Evolutionary conservation across 2,888 invertebrate genomes (phyloP).

Genomic region (Oscheius sp.): DNA sequence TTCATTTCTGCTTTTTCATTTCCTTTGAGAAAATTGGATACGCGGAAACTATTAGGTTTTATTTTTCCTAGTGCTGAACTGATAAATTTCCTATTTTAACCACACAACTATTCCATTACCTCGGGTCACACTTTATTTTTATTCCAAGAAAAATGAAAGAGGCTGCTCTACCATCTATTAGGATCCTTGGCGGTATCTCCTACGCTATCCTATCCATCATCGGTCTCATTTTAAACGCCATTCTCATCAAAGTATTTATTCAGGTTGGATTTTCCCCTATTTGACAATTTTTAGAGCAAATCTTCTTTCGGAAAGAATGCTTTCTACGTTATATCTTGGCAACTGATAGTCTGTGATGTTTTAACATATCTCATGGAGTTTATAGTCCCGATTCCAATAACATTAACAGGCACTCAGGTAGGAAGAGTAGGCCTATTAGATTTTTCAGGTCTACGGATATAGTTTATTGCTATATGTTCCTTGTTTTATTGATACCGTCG

Average conservation of each 20-base stretch:
- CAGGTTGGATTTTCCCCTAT: no score
- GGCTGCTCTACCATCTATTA: not conserved
- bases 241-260: slow-evolving; percentile 3
- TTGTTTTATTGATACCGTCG: slow-evolving; percentile 3
- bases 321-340: slow-evolving; percentile 13
- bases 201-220: not conserved
- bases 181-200: not conserved
- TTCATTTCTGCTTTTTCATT: no score
- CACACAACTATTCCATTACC: no score
- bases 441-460: slow-evolving; percentile 4
- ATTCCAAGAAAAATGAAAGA: no score
- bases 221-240: not conserved
- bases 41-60: no score
- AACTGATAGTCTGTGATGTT: slow-evolving; percentile 3
- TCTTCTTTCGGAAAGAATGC: not conserved
- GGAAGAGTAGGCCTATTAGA: no score
- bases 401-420: not conserved
- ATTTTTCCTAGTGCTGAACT: no score
- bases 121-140: no score
- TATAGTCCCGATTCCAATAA: slow-evolving; percentile 1
- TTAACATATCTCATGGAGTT: not conserved
- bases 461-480: not conserved
- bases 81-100: no score
- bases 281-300: not conserved
- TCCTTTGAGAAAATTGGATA: no score